Evolutionary conservation across 2,888 invertebrate species (phyloP), one percentile per base, ranked within the genome.

Genomic region (Disparrhopalites patrizii): DNA sequence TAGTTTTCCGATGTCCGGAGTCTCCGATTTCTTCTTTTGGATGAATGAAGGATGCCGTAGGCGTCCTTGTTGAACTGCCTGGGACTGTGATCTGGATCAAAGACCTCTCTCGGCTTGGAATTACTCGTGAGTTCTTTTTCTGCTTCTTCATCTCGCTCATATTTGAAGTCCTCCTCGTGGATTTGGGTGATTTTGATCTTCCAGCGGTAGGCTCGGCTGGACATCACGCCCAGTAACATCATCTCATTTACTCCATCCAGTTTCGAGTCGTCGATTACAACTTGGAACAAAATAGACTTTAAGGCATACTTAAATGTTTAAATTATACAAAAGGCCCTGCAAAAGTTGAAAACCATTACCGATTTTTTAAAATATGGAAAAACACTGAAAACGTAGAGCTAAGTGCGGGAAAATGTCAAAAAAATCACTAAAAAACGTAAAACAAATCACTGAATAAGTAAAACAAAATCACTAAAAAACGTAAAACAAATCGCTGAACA

Each of bases 201-300:
- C 69, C 72, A 74, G 1, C 66, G 66, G 52, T 74, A 73, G 15
- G 52, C 43, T 10, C 63, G 66, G 55, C 74, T 74, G 10, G 72
- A 70, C 70, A 74, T 70, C 1, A 74, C 56, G 1, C 70, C 71
- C 0, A 71, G 20, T 10, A 74, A 40, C 2, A 68, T 61, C 3
- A 74, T 50, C 3, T 56, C 64, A 20, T 68, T 63, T 31, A 72
- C 27, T 38, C 65, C 56, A 20, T 50, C 58, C 1, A 67, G 60
- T 38, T 66, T 55, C n/a, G 30, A 25, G 3, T 65, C 55, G 43
- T 72, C 69, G 20, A 74, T 69, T 2, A 71, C 30, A 20, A 68
- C 73, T 73, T n/a, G n/a, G n/a, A n/a, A n/a, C n/a, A n/a, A n/a
- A n/a, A n/a, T n/a, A n/a, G n/a, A n/a, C n/a, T n/a, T n/a, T n/a